Base-by-base conservation (phyloP, 2,113 vertebrate genomes). In the Amphiprion percula region DNA sequence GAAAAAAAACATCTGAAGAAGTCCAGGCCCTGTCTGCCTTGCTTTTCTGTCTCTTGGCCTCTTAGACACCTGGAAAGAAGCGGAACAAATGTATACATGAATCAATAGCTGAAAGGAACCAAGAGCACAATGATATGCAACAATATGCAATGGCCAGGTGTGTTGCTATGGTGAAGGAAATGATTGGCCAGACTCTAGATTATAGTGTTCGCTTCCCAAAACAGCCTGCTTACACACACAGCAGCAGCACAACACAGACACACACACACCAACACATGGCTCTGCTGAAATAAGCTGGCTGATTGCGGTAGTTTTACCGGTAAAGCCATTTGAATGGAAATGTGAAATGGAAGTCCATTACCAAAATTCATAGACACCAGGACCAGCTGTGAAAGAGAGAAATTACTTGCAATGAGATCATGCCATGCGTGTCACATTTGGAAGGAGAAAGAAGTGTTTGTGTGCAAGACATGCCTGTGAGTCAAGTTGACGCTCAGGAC, bases 271-370 rank as follows among this genome's bases (percentile, higher is more conserved):
- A 64, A 55, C 50, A 68, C 76, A 64, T 1, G 23, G 86, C 72
- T 83, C 58, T 64, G 82, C 83, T 89, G 86, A 90, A 91, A 90
- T 89, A 87, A 90, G 87, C 74, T 68, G 73, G 66, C 81, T 90
- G 90, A 92, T 92, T 92, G 86, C 82, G 68, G 82, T 86, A 86
- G 82, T 90, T 93, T 91, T 84, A 87, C 41, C 63, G 72, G 66
- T 87, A 81, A 90, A 90, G 82, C 84, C 72, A 91, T 94, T 91
- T 93, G 87, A 92, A 94, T 93, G 87, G 86, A 91, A 91, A 91
- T 93, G 77, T 24, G 74, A 88, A 84, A 80, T 85, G 79, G 77
- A 88, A 91, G 84, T 87, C 82, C 80, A 87, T 91, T 82, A 89
- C 79, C 72, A 74, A 49, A 85, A 85, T 77, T 88, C 88, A 68